These are phyloP conservation scores for Pteropus rufus DNA, from an alignment of 2,797 vertebrate genomes.

Conservation along the genomic window DNA sequence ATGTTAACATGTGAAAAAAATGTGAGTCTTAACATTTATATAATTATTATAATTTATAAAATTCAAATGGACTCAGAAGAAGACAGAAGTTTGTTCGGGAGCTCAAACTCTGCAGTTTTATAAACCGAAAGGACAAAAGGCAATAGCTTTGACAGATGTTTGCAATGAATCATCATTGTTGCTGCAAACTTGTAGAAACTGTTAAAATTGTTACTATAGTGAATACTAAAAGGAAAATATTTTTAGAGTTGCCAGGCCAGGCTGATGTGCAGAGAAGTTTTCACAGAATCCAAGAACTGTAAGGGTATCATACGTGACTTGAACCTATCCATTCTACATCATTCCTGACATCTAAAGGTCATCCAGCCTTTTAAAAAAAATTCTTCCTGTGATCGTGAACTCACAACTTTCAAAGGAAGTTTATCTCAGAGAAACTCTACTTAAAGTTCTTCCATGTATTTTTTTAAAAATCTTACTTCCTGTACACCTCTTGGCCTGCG, in stretches of 20 bases:
- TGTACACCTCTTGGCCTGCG: neutral
- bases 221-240: constrained; percentile 20
- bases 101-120: constrained; percentile 23
- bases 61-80: constrained; percentile 3
- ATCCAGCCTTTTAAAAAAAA: neutral
- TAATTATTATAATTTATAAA: neutral
- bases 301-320: neutral
- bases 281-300: neutral
- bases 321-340: neutral
- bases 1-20: neutral
- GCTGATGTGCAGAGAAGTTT: neutral
- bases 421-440: neutral
- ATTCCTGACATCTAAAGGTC: neutral
- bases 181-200: constrained; percentile 43
- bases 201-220: constrained; percentile 51
- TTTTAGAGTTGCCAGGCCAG: constrained; percentile 26
- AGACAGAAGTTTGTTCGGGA: neutral
- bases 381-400: neutral
- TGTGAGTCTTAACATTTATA: neutral
- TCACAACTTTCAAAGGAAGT: neutral
- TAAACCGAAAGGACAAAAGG: constrained; percentile 47
- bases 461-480: neutral
- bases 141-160: constrained; percentile 60
- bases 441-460: neutral
- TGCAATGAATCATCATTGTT: constrained; percentile 58